phyloP scores from a whole-genome alignment of 2,113 vertebrate species.

The Carassius carassius region DNA sequence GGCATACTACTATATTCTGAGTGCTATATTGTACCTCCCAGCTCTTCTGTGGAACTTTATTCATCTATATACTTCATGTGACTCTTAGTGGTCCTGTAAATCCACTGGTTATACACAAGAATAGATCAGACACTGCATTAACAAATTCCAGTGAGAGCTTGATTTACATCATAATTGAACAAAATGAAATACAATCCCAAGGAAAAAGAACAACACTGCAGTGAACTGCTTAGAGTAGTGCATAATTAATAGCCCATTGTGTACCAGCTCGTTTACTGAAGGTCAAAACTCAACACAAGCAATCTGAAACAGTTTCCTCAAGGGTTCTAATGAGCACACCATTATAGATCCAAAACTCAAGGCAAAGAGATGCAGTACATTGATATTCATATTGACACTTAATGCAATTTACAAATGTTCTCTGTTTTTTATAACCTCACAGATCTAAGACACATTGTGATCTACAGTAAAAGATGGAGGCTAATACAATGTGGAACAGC shows the following conservation, averaged over 20 bases:
- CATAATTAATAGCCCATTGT: conserved; percentile 37
- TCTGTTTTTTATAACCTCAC: not conserved
- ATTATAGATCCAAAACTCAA: not conserved
- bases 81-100: not conserved
- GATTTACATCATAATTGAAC: conserved; percentile 42
- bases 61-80: not conserved
- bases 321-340: conserved; percentile 6
- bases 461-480: not conserved
- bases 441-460: not conserved
- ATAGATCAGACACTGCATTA: conserved; percentile 11
- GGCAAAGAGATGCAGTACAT: not conserved
- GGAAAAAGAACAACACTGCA: conserved; percentile 21
- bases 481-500: not conserved
- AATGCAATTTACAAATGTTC: not conserved
- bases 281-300: conserved; percentile 11
- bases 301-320: not conserved
- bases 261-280: conserved; percentile 15
- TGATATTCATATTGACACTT: not conserved
- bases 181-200: conserved; percentile 21
- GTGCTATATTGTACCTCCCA: not conserved
- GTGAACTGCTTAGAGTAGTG: conserved; percentile 24
- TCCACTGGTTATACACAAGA: conserved; percentile 9
- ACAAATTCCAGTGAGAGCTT: conserved; percentile 11
- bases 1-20: not conserved
- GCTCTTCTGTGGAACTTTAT: not conserved